Conservation (phyloP, 2,888 invertebrate species). For the Drosophila paramelanica region DNA sequence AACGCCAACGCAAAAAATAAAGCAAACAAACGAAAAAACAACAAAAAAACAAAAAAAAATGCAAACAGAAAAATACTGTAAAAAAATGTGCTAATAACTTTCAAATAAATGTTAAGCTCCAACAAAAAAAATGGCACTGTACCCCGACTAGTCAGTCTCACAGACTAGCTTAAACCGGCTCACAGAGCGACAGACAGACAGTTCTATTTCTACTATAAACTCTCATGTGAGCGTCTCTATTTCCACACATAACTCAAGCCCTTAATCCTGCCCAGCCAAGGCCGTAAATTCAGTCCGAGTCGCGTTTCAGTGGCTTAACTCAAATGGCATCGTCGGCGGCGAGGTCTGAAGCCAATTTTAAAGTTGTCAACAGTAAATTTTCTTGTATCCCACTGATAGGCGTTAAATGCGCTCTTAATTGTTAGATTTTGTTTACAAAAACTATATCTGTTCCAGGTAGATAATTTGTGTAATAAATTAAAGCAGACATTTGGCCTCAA, state of each 20-base stretch:
- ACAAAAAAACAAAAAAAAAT: neutral
- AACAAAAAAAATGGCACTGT: constrained; percentile 23
- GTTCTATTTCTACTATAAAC: constrained; percentile 40
- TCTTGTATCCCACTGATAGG: constrained; percentile 18
- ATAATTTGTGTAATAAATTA: neutral
- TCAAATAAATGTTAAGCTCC: constrained; percentile 57
- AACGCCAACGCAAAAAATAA: constrained; percentile 9
- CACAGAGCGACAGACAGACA: constrained; percentile 37
- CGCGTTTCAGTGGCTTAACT: constrained; percentile 58
- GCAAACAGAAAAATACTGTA: constrained; percentile 23
- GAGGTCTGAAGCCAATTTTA: constrained; percentile 56
- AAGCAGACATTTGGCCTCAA: neutral
- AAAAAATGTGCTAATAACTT: constrained; percentile 64
- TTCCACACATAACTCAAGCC: constrained; percentile 54
- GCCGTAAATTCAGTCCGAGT: constrained; percentile 57
- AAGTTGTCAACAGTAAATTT: constrained; percentile 54
- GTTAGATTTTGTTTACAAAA: constrained; percentile 7
- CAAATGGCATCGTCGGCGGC: constrained; percentile 31
- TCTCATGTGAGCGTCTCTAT: constrained; percentile 36
- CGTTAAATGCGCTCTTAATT: constrained; percentile 38
- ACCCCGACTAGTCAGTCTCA: constrained; percentile 32
- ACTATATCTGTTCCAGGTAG: constrained; percentile 1
- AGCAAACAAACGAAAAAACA: neutral
- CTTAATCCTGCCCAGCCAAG: constrained; percentile 54
- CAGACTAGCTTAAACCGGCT: constrained; percentile 54